Evolutionary conservation across 2,888 invertebrate species (phyloP).

Genomic region (Erebia epiphron): DNA sequence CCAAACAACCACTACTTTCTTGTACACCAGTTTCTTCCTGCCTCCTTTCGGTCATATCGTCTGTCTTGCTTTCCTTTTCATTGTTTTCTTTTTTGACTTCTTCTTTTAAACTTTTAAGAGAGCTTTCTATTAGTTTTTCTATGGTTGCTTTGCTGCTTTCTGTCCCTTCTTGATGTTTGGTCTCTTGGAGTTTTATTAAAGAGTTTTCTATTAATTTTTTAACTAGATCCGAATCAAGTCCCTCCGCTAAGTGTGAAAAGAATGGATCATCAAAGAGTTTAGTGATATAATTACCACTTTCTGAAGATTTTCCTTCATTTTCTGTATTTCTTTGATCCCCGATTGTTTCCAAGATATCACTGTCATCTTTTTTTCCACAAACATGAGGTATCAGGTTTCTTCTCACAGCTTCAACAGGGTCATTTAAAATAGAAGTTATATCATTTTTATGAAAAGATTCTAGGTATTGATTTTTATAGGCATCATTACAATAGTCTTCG

Average conservation of each 20-base stretch:
- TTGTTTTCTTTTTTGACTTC: conserved; percentile 55
- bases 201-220: conserved; percentile 87
- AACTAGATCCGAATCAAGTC: conserved; percentile 84
- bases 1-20: conserved; percentile 54
- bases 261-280: conserved; percentile 86
- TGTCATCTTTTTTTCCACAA: conserved; percentile 84
- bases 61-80: conserved; percentile 54
- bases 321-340: conserved; percentile 30
- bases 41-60: conserved; percentile 47
- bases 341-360: conserved; percentile 37
- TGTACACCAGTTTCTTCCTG: conserved; percentile 49
- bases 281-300: conserved; percentile 77
- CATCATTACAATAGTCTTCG: conserved; percentile 70
- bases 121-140: conserved; percentile 80
- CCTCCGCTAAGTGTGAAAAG: conserved; percentile 84
- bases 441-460: conserved; percentile 55
- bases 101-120: conserved; percentile 70
- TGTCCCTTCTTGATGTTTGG: conserved; percentile 72
- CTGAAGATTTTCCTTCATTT: conserved; percentile 50
- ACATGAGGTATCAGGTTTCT: conserved; percentile 90
- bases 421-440: conserved; percentile 83
- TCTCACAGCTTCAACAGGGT: conserved; percentile 90
- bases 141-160: conserved; percentile 71
- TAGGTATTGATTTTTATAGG: conserved; percentile 45
- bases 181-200: conserved; percentile 83